phyloP scores from a whole-genome alignment of 2,113 vertebrate species.

The Canis aureus region DNA sequence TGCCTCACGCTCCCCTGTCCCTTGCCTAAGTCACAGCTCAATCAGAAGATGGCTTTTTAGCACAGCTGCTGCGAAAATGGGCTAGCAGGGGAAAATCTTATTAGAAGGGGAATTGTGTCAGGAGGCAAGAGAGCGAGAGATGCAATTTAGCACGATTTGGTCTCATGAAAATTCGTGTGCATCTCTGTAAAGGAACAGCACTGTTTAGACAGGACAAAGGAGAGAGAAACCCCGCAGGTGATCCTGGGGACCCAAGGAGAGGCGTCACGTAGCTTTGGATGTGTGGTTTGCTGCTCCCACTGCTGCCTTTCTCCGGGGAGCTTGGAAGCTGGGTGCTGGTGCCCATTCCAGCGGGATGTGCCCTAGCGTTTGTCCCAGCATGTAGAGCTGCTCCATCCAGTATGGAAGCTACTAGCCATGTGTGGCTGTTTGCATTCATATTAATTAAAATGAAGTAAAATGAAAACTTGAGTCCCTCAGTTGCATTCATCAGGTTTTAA shows the following conservation, averaged over 20 bases:
- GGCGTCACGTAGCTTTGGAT: background rate
- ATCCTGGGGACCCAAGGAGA: background rate
- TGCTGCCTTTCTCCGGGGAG: background rate
- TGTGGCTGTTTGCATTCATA: background rate
- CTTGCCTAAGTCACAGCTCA: background rate
- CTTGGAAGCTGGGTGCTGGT: background rate
- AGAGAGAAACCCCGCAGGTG: background rate
- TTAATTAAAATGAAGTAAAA: background rate
- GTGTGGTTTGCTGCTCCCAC: background rate
- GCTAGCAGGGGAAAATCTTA: background rate
- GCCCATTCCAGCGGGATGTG: fast-evolving
- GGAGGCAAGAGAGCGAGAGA: slow-evolving; percentile 23
- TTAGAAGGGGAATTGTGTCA: background rate
- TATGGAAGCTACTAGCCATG: background rate
- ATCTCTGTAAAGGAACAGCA: background rate
- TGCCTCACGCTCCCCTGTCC: fast-evolving
- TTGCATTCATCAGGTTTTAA: background rate
- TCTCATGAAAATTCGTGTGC: background rate
- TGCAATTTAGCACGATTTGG: background rate
- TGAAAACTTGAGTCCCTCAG: background rate
- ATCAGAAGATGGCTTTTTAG: background rate
- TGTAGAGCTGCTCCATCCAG: background rate
- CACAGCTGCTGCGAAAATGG: background rate
- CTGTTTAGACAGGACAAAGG: background rate
- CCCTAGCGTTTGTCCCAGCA: fast-evolving